These are phyloP conservation scores for Vicugna pacos DNA, from an alignment of 2,113 vertebrate species.

Conservation along the genomic window DNA sequence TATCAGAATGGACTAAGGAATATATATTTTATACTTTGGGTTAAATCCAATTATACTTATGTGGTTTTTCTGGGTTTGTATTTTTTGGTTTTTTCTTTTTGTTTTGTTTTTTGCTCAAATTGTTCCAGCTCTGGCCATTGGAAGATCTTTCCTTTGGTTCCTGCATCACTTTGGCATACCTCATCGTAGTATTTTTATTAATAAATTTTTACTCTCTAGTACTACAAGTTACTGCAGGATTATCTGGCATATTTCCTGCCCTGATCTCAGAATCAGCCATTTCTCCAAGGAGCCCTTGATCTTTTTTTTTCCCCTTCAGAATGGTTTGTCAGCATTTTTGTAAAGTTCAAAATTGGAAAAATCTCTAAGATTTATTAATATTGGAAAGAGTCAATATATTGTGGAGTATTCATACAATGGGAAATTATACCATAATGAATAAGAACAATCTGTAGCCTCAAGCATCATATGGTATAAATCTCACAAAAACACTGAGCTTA, in stretches of 20 bases:
- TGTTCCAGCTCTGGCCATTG: not conserved
- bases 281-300: not conserved
- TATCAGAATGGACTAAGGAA: not conserved
- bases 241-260: not conserved
- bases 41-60: not conserved
- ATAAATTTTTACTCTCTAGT: not conserved
- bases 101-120: not conserved
- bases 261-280: not conserved
- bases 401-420: not conserved
- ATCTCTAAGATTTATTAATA: not conserved
- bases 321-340: not conserved
- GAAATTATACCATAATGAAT: not conserved
- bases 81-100: too few species aligned
- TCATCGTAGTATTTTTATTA: not conserved
- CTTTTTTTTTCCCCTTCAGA: not conserved
- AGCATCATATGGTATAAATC: not conserved
- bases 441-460: not conserved
- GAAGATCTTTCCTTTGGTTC: not conserved
- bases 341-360: not conserved
- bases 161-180: too few species aligned
- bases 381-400: not conserved
- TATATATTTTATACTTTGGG: not conserved
- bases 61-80: too few species aligned
- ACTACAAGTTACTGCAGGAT: not conserved
- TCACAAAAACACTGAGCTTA: not conserved